Percentiles rank a stretch among this genome's conserved stretches.
phyloP scores from a whole-genome alignment of 1,140 invertebrate genomes.

The Spodoptera frugiperda region DNA sequence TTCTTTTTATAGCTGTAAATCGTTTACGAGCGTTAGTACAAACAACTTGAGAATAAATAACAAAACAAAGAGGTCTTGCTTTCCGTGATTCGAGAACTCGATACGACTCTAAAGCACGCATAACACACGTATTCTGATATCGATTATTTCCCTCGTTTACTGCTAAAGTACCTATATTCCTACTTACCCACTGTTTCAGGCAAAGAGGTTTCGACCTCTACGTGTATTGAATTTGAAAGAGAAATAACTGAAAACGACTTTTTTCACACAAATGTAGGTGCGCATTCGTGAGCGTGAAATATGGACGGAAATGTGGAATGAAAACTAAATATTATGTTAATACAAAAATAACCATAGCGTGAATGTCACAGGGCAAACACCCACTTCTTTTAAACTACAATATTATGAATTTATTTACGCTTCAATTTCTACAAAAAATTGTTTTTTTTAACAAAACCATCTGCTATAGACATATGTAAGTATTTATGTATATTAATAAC shows the following conservation, averaged over 20 bases:
- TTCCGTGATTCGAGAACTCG: conserved; percentile 38
- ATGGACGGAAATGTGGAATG: conserved; percentile 6
- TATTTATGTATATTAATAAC: too few species aligned
- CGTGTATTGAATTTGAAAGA: conserved; percentile 50
- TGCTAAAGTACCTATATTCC: not conserved
- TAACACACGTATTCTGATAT: conserved; percentile 39
- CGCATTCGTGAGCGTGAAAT: conserved; percentile 4
- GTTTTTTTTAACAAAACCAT: too few species aligned
- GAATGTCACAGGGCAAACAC: too few species aligned
- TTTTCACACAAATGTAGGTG: conserved; percentile 20
- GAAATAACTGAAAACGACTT: conserved; percentile 24
- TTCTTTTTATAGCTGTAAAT: conserved; percentile 8
- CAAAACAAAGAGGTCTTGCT: not conserved
- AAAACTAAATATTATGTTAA: not conserved
- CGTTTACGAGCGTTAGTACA: conserved; percentile 18
- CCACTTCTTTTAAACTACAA: too few species aligned
- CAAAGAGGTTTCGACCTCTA: conserved; percentile 10
- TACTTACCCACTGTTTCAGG: conserved; percentile 2
- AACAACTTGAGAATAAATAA: not conserved
- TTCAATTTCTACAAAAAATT: too few species aligned
- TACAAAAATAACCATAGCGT: too few species aligned
- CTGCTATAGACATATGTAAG: too few species aligned
- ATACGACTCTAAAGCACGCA: conserved; percentile 19
- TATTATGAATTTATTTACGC: too few species aligned
- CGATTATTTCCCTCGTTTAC: conserved; percentile 48